Evolutionary conservation across 2,888 invertebrate genomes (phyloP), one percentile per base, ranked within the genome.

Genomic region (Lagria hirta): DNA sequence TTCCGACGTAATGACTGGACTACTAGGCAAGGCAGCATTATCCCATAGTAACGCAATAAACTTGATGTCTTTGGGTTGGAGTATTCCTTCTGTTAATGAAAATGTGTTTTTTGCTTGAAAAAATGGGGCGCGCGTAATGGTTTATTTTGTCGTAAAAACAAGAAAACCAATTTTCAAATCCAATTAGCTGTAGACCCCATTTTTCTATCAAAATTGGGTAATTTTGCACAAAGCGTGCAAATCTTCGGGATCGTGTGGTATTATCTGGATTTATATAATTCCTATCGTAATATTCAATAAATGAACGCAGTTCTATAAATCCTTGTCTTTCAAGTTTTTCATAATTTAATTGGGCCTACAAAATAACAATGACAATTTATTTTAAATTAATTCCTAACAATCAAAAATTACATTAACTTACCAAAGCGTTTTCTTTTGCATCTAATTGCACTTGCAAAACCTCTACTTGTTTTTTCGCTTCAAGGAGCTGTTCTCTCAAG

Each of bases 311-410:
- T n/a, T 35, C 26, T n/a, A 35, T 17, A 34, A 23, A 26, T 3
- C 17, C 26, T 26, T 34, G 26, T 35, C 15, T 35, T 26, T 35
- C 35, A 16, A 35, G 35, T 26, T 35, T 36, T 36, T 36, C 27
- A 2, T 10, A 38, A 22, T 28, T 38, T 10, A 38, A 10, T 36
- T 36, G 27, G 13, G 28, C 36, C 36, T 27, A 36, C 35, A 36
- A 36, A 37, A 28, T 37, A 28, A 37, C 37, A 37, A 37, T 37
- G 37, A 37, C 37, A 38, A 38, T 38, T 38, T 11, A 38, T 29
- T 29, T 38, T 38, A 38, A 38, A 29, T 38, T 38, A 38, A 38
- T 38, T 38, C 22, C 20, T 15, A 35, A 35, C 16, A 35, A 35
- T 35, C 24, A 24, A 35, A 35, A 35, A 35, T 35, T 26, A 35